Evolutionary conservation across 2,888 invertebrate species (phyloP), one percentile per base, ranked within the genome.

Genomic region (Strigamia transsilvanica): DNA sequence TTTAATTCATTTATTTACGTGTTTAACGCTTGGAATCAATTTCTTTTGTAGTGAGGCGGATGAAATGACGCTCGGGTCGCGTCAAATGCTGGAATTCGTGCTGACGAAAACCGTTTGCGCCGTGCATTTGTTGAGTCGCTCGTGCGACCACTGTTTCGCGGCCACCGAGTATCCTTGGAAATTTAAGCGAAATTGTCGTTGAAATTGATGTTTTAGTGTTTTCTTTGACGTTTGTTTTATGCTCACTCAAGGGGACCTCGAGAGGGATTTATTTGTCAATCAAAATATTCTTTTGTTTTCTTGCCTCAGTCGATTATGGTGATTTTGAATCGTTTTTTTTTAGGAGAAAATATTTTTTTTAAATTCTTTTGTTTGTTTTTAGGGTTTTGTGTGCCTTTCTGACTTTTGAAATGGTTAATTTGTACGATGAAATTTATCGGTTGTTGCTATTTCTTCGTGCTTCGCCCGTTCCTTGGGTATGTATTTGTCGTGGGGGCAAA

Each of bases 81-180:
- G 32, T 9, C 73, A 73, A 73, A 73, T 73, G 73, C 5, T 32
- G 32, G 27, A 73, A 12, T 73, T 27, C 12, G 73, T 73, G 27
- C n/a, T 73, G 2, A 32, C 73, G 15, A 73, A 73, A n/a, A 73
- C 32, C 0, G 2, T 73, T 0, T 12, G 73, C 32, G 27, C 12
- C 32, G 32, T 73, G 12, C 73, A 73, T 32, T 32, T 73, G 13
- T 32, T 73, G 73, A 10, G n/a, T 7, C 13, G 13, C 1, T 2
- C 73, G 12, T 73, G 73, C 73, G 73, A 73, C 13, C 73, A 73
- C 27, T 73, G 73, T 73, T 73, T 73, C 27, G 27, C 73, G n/a
- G 27, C 73, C 23, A 32, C 32, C 32, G 73, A 73, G 32, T 73
- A 73, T 73, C 73, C 73, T 73, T 73, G 12, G 0, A 27, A 32